A percentile compares a stretch with the other conserved stretches of the same genome.
Evolutionary conservation across 2,888 invertebrate species (phyloP).

Genomic region (Drosophila silvestris): DNA sequence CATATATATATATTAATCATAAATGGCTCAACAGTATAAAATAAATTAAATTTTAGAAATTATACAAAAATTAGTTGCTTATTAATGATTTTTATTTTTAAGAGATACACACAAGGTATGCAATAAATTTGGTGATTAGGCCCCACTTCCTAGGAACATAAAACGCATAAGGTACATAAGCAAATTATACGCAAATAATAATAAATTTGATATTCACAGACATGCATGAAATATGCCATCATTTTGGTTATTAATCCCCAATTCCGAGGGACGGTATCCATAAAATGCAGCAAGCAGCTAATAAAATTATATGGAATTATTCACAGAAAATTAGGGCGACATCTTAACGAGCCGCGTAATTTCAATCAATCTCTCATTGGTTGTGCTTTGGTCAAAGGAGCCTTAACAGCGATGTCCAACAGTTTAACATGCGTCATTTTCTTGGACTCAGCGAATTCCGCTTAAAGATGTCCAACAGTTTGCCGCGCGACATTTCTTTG

Average conservation of each 20-base stretch:
- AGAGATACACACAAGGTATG: not conserved
- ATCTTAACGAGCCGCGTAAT: not conserved
- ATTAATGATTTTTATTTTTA: not conserved
- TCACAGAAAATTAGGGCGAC: not conserved
- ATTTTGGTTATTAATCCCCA: not conserved
- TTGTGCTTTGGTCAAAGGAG: slow-evolving; percentile 22
- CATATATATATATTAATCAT: not conserved
- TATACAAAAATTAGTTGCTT: not conserved
- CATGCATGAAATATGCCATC: not conserved
- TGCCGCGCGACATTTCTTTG: slow-evolving; percentile 98
- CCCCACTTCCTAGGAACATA: not conserved
- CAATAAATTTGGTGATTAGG: not conserved
- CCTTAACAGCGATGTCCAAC: not conserved
- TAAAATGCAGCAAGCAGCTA: not conserved
- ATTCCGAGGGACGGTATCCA: not conserved
- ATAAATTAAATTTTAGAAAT: not conserved
- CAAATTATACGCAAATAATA: not conserved
- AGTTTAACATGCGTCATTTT: not conserved
- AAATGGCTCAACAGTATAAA: not conserved
- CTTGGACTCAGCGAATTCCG: slow-evolving; percentile 17
- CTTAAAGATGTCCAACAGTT: slow-evolving; percentile 94
- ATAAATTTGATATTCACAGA: not conserved
- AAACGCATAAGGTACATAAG: slow-evolving; percentile 1
- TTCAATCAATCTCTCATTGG: slow-evolving; percentile 11
- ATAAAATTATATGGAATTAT: not conserved